Conservation (phyloP, 2,797 vertebrate species). For the Tinamus major region DNA sequence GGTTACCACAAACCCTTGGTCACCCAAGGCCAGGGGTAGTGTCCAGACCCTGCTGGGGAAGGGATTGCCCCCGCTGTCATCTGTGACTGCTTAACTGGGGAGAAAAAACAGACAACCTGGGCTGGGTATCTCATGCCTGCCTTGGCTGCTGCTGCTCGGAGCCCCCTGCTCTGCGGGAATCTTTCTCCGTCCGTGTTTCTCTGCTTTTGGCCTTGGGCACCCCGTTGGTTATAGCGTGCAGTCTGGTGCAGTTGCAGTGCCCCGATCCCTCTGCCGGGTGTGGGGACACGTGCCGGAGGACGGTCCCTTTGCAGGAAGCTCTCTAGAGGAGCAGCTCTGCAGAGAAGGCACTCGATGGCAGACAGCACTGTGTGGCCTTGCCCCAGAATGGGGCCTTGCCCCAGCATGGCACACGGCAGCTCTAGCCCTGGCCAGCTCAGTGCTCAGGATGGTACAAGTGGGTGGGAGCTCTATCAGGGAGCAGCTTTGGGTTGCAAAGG, state of each 20-base stretch:
- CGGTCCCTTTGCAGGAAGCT: not conserved
- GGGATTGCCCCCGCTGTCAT: not conserved
- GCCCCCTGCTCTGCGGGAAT: not conserved
- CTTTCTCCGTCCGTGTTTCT: not conserved
- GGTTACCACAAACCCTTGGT: not conserved
- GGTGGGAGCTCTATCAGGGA: not conserved
- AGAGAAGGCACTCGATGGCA: not conserved
- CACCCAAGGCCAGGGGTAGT: not conserved
- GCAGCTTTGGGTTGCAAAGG: not conserved
- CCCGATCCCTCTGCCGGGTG: not conserved
- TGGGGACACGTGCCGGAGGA: not conserved
- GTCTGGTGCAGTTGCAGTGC: no score
- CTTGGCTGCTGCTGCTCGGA: not conserved
- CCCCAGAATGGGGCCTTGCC: not conserved
- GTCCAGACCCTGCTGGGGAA: not conserved
- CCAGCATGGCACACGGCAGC: fast-evolving
- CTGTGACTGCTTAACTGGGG: not conserved
- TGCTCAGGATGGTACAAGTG: not conserved
- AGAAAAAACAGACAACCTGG: not conserved
- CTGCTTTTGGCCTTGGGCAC: not conserved
- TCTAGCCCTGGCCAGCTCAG: not conserved
- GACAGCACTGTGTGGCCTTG: not conserved
- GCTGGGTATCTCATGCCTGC: not conserved
- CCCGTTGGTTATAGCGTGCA: not conserved
- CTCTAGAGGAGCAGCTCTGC: not conserved